Conservation (phyloP, 2,113 vertebrate genomes). For the Casuarius casuarius region DNA sequence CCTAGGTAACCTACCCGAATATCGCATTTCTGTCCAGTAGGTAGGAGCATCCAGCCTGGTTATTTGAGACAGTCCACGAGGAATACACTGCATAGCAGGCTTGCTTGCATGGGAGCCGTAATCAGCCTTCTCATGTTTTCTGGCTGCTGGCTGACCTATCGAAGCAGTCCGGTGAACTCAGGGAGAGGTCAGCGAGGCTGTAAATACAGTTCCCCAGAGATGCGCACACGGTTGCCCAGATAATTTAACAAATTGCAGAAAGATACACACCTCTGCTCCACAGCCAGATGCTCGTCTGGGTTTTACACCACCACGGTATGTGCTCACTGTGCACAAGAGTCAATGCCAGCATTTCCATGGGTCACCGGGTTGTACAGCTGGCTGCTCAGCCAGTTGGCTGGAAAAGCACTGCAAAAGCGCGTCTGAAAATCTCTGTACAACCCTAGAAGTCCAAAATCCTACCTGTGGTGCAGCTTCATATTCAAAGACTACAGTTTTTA, state of each 20-base stretch:
- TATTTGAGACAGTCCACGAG: not conserved
- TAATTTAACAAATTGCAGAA: not conserved
- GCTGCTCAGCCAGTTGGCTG: rapidly evolving
- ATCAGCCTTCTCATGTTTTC: not conserved
- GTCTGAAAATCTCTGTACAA: not conserved
- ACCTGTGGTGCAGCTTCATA: rapidly evolving
- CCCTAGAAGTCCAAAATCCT: not conserved
- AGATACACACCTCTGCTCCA: not conserved
- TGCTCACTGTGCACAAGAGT: not conserved
- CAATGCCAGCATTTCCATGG: not conserved
- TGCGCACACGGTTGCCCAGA: not conserved
- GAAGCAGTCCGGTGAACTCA: not conserved
- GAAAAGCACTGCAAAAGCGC: not conserved
- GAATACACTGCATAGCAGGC: not conserved
- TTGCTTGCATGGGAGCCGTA: not conserved
- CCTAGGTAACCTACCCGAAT: not conserved
- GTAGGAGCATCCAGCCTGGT: not conserved
- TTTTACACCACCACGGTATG: not conserved
- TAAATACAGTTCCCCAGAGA: not conserved
- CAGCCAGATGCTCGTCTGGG: not conserved
- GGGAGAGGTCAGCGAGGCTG: not conserved
- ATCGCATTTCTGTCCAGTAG: not conserved
- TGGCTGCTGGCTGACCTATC: not conserved
- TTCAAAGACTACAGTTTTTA: not conserved
- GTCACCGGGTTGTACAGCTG: not conserved